phyloP scores from a whole-genome alignment of 2,888 invertebrate genomes.

The Hemicrepidius hirtus region DNA sequence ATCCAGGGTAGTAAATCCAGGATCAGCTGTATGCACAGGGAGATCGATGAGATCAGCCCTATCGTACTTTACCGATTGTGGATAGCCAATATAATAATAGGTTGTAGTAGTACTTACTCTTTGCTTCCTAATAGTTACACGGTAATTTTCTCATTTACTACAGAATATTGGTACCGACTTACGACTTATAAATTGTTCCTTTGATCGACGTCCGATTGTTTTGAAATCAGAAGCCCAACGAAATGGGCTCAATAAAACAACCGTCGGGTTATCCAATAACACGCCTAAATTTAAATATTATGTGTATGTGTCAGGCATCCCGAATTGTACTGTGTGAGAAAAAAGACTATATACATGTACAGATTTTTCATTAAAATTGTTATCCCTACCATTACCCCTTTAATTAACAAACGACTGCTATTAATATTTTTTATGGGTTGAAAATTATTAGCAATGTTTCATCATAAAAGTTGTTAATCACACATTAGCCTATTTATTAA shows the following conservation, averaged over 20 bases:
- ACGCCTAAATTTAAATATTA: conserved; percentile 42
- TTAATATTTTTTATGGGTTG: neutral
- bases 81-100: conserved; percentile 10
- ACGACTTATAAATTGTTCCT: conserved; percentile 20
- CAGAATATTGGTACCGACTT: conserved; percentile 7
- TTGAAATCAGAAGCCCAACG: conserved; percentile 29
- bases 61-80: conserved; percentile 17
- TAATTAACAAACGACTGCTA: neutral
- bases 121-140: neutral
- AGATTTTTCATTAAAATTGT: neutral
- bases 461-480: conserved; percentile 1
- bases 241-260: conserved; percentile 26
- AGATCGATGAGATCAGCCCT: conserved; percentile 39
- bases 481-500: conserved; percentile 19
- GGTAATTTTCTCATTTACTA: conserved; percentile 1
- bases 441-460: neutral
- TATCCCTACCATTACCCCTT: neutral
- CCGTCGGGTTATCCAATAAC: conserved; percentile 38
- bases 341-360: neutral
- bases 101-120: conserved; percentile 1
- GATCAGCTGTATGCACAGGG: conserved; percentile 43
- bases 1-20: conserved; percentile 47
- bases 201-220: conserved; percentile 28
- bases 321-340: conserved; percentile 20
- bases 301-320: conserved; percentile 28